Percentiles rank a stretch among this genome's conserved stretches.
Conservation (phyloP, 2,113 vertebrate species). For the Hepsetus odoe region DNA sequence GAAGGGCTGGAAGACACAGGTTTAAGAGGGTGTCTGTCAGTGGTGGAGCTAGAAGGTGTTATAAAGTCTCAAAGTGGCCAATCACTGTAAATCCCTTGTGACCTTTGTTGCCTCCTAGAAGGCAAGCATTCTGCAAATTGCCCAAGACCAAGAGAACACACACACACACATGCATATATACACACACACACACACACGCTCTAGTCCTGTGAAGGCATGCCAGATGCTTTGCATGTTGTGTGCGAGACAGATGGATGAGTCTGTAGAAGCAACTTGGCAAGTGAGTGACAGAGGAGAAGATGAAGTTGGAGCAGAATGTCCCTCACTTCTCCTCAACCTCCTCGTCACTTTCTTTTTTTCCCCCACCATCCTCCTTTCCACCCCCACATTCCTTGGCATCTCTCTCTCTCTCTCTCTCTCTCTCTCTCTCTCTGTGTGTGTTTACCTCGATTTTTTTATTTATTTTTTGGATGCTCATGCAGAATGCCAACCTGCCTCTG, state of each 20-base stretch:
- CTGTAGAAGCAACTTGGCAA: slow-evolving; percentile 31
- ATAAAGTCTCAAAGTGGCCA: not conserved
- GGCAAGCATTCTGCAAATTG: not conserved
- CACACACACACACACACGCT: slow-evolving; percentile 5
- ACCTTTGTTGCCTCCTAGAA: not conserved
- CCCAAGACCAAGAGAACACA: not conserved
- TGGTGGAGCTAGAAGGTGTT: too few relatives aligned
- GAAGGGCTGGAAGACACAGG: too few relatives aligned
- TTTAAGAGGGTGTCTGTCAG: too few relatives aligned
- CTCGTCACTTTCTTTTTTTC: not conserved
- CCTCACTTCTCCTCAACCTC: not conserved
- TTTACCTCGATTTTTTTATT: not conserved
- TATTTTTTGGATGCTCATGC: not conserved
- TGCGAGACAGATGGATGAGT: slow-evolving; percentile 32
- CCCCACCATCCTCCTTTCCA: not conserved
- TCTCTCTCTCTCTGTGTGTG: not conserved
- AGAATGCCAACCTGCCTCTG: not conserved
- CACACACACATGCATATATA: slow-evolving; percentile 12
- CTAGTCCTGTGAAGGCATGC: slow-evolving; percentile 13
- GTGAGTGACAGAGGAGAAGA: slow-evolving; percentile 29
- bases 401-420: not conserved
- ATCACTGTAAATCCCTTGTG: not conserved
- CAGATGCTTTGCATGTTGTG: slow-evolving; percentile 23
- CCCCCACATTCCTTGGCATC: not conserved
- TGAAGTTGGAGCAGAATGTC: slow-evolving; percentile 28